Percentiles rank a stretch among this genome's conserved stretches.
These are phyloP conservation scores for Gobionotothen gibberifrons DNA, from an alignment of 2,797 vertebrate genomes.

Conservation along the genomic window DNA sequence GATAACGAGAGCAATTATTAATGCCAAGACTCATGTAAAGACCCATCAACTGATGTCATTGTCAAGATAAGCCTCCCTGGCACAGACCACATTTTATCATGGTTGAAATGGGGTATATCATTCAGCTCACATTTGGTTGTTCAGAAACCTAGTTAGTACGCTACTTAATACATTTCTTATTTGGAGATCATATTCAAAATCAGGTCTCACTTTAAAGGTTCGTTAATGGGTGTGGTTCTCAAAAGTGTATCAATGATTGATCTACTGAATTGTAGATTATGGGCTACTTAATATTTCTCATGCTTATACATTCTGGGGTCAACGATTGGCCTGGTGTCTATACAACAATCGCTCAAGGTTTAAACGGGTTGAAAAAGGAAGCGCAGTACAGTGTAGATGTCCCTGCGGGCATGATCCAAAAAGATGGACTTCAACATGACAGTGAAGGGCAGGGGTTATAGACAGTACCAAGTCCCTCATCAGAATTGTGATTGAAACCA, in stretches of 20 bases:
- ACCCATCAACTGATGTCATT: constrained; percentile 29
- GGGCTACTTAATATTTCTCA: background rate
- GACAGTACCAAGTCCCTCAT: constrained; percentile 73
- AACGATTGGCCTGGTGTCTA: constrained; percentile 20
- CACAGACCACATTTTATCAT: constrained; percentile 1
- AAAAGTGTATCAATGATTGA: background rate
- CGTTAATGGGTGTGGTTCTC: background rate
- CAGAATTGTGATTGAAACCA: constrained; percentile 76
- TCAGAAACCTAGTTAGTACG: background rate
- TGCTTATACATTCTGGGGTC: constrained; percentile 20
- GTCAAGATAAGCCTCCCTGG: constrained; percentile 19
- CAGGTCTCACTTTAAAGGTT: background rate
- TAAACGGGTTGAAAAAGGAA: constrained; percentile 42
- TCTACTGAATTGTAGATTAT: constrained; percentile 6
- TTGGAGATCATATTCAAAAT: constrained; percentile 6
- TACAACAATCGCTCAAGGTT: constrained; percentile 8
- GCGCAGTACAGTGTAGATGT: constrained; percentile 30
- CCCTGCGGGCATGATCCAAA: constrained; percentile 42
- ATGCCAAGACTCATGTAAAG: constrained; percentile 12
- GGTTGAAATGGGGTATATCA: background rate
- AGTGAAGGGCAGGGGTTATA: constrained; percentile 66
- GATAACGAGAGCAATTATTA: constrained; percentile 25
- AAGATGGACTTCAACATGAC: constrained; percentile 69
- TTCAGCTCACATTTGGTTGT: background rate
- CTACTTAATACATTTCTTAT: background rate